Base-by-base conservation (phyloP, 2,797 vertebrate species). In the Rallus crepitans region DNA sequence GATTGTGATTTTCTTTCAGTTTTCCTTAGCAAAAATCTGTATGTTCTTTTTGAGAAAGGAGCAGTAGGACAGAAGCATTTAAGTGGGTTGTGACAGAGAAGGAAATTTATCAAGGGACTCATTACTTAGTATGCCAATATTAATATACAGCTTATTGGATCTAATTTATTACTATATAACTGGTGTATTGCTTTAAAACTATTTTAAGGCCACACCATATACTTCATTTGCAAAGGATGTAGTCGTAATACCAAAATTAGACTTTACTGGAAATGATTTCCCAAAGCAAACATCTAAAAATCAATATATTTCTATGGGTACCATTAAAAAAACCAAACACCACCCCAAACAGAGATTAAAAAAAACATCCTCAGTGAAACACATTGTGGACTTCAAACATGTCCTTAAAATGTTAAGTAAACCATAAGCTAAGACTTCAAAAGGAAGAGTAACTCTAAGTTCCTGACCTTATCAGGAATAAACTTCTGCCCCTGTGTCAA, bases 151-250 rank as follows among this genome's bases (percentile, higher is more conserved):
- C 56, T 97, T 96, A 97, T 95, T 97, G 89, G 94, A 96, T 96
- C 92, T 95, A 96, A 97, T 97, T 98, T 94, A 96, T 97, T 96
- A 93, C 76, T 93, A 80, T 72, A 97, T 93, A 93, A 90, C 68
- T 64, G 87, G n/a, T 81, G 82, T 83, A 95, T 82, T 91, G 92
- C 96, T 89, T 91, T 89, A 88, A 87, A 97, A 95, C 9, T 90
- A 97, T 94, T 97, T 97, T 96, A 96, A 95, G 93, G 89, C 64
- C 96, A 94, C 15, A 30, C 39, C 65, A 11, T 82, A 53, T 39
- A 94, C 50, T 96, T 97, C 86, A 97, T 95, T 97, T 96, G 89
- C 47, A 81, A 95, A 95, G 88, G 55, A 77, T 81, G 68, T 6
- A 87, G 65, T 50, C 83, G 60, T 7, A 61, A 89, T 35, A 94